Evolutionary conservation across 1,140 invertebrate genomes (phyloP).

Genomic region (Agrypnia vestita): DNA sequence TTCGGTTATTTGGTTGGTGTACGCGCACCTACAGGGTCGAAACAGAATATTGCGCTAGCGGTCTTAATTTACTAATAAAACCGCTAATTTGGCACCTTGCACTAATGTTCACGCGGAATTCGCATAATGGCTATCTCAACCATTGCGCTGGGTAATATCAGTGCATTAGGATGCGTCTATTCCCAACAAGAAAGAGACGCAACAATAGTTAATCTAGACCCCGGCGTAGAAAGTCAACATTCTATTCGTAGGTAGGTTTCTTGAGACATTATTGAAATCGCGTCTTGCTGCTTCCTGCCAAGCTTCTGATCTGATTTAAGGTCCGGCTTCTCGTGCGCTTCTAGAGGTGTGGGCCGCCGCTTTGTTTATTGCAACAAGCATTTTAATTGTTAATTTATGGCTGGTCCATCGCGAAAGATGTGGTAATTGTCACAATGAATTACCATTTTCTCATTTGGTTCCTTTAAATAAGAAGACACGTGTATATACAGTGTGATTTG

Average conservation of each 20-base stretch:
- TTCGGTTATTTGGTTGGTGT: too few relatives aligned
- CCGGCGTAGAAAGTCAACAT: neutral
- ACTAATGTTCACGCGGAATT: slow-evolving; percentile 55
- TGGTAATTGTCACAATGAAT: slow-evolving; percentile 43
- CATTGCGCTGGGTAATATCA: slow-evolving; percentile 29
- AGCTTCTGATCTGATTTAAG: neutral
- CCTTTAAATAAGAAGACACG: slow-evolving; percentile 6
- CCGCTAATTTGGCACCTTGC: slow-evolving; percentile 57
- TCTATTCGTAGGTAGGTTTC: neutral
- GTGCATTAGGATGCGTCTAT: neutral
- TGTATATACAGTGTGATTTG: neutral
- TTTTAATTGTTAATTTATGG: slow-evolving; percentile 53
- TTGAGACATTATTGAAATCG: neutral
- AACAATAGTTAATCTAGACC: neutral
- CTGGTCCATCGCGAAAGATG: slow-evolving; percentile 21
- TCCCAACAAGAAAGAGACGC: neutral
- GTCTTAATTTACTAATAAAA: slow-evolving; percentile 55
- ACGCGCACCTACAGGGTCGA: too few relatives aligned
- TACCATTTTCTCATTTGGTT: slow-evolving; percentile 18
- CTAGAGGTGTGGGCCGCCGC: slow-evolving; percentile 16
- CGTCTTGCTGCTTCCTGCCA: neutral
- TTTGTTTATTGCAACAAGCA: slow-evolving; percentile 37
- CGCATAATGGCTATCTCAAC: slow-evolving; percentile 53
- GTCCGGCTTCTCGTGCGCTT: neutral
- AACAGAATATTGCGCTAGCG: neutral